These are phyloP conservation scores for Synaphobranchus kaupii DNA, from an alignment of 2,797 vertebrate genomes.

Conservation along the genomic window DNA sequence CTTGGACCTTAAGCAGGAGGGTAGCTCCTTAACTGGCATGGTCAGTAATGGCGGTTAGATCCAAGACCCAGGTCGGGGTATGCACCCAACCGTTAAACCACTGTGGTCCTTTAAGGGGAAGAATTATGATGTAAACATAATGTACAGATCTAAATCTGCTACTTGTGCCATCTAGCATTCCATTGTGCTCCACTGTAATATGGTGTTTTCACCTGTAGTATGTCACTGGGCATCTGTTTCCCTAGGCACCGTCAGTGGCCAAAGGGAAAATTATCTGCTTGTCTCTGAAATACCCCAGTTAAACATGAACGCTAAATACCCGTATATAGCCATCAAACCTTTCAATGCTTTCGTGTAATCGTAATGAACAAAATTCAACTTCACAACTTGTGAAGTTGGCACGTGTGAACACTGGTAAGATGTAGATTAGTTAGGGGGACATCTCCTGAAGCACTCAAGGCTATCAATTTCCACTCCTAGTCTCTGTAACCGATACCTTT, in stretches of 20 bases:
- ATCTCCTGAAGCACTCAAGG: slow-evolving; percentile 19
- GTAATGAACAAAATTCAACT: slow-evolving; percentile 36
- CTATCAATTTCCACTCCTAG: slow-evolving; percentile 7
- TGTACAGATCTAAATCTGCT: slow-evolving; percentile 65
- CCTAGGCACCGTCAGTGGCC: slow-evolving; percentile 52
- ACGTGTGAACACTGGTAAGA: slow-evolving; percentile 8
- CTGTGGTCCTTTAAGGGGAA: slow-evolving; percentile 52
- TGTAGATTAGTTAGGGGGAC: slow-evolving; percentile 17
- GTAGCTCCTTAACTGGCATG: slow-evolving; percentile 65
- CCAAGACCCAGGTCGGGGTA: slow-evolving; percentile 10
- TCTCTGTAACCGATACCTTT: slow-evolving; percentile 21
- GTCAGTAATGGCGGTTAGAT: slow-evolving; percentile 76
- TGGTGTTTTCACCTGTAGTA: slow-evolving; percentile 58
- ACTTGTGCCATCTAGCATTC: slow-evolving; percentile 70
- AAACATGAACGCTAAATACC: slow-evolving; percentile 48
- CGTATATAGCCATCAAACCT: slow-evolving; percentile 46
- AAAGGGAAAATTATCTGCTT: slow-evolving; percentile 38
- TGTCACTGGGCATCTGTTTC: slow-evolving; percentile 55
- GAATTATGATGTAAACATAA: slow-evolving; percentile 61
- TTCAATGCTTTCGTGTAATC: slow-evolving; percentile 40
- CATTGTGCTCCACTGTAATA: slow-evolving; percentile 65
- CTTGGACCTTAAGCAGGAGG: slow-evolving; percentile 68
- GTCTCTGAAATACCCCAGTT: slow-evolving; percentile 31
- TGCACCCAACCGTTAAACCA: slow-evolving; percentile 17
- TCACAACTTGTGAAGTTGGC: slow-evolving; percentile 16